Base-by-base conservation (phyloP, 2,888 invertebrate species). In the Cenopis cana region DNA sequence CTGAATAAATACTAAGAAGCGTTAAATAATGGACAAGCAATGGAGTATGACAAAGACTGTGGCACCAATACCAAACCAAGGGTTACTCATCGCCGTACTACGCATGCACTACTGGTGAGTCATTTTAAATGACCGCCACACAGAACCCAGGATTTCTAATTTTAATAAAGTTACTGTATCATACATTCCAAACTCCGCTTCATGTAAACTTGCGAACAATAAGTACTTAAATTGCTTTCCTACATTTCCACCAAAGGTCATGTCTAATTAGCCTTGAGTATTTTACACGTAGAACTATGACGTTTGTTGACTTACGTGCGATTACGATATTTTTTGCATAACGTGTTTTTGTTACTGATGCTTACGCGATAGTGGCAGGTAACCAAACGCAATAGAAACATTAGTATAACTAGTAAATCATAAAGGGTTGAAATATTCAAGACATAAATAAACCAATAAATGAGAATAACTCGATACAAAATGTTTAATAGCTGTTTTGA, bases 31-130 rank as follows among this genome's bases (percentile, higher is more conserved):
- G 18, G 20, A 1, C 49, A 54, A 55, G 46, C 41, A 50, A 62
- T 61, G 49, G 54, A 59, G 57, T 62, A 14, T 52, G 50, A 76
- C 78, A 79, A n/a, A 75, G 77, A 77, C 79, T 75, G 76, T 76
- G 75, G 78, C 76, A 38, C 56, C 17, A 36, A 50, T 76, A 38
- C 56, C 17, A 36, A 50, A 50, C 50, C 1, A 74, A 69, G 68
- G 79, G 79, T 88, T 88, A 89, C 79, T 89, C 89, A 89, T 81
- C 82, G 78, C n/a, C 72, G 81, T 85, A 88, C 84, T 87, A 88
- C 86, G 84, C 86, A 82, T 78, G 79, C 80, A 78, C 79, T 73
- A 77, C 52, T 72, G 56, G 69, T 60, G 60, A 60, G 24, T 60
- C 60, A 60, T 60, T 24, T 29, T 46, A 57, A 55, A 18, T 10